Evolutionary conservation across 1,140 invertebrate species (phyloP).

Genomic region (Drosophila gunungcola): DNA sequence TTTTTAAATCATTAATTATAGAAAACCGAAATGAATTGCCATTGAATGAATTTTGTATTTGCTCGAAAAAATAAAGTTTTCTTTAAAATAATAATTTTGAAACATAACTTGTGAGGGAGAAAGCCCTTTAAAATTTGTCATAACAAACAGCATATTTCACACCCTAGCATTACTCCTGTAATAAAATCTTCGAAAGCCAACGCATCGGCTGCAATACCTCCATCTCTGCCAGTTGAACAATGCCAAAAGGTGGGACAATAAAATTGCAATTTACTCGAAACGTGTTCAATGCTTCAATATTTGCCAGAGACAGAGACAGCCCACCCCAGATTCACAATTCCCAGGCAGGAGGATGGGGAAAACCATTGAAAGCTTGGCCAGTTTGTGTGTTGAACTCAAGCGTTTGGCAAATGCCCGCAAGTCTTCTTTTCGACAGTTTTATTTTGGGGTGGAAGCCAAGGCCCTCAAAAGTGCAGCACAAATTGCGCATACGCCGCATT

Average conservation of each 20-base stretch:
- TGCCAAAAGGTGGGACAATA: conserved; percentile 63
- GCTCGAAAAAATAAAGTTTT: too few relatives aligned
- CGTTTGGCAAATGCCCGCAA: conserved; percentile 76
- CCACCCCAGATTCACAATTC: background rate
- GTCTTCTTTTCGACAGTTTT: conserved; percentile 74
- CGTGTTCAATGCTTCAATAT: conserved; percentile 77
- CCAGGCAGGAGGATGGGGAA: conserved; percentile 24
- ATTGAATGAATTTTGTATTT: too few relatives aligned
- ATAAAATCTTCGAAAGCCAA: conserved; percentile 16
- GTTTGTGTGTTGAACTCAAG: conserved; percentile 40
- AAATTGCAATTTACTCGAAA: conserved; percentile 78
- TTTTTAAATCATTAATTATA: too few relatives aligned
- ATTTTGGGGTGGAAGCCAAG: conserved; percentile 43
- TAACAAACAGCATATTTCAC: background rate
- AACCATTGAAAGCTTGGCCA: conserved; percentile 47
- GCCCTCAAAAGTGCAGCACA: conserved; percentile 56
- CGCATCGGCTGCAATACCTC: conserved; percentile 7
- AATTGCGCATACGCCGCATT: conserved; percentile 77
- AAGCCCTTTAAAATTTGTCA: background rate
- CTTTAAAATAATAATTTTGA: background rate
- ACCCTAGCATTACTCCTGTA: background rate
- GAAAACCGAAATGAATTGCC: too few relatives aligned
- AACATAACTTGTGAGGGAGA: background rate
- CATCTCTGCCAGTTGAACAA: conserved; percentile 14
- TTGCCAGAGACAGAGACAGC: conserved; percentile 46